Percentiles rank a stretch among this genome's conserved stretches.
These are phyloP conservation scores for Drosophila truncata DNA, from an alignment of 1,140 invertebrate species.

Conservation along the genomic window DNA sequence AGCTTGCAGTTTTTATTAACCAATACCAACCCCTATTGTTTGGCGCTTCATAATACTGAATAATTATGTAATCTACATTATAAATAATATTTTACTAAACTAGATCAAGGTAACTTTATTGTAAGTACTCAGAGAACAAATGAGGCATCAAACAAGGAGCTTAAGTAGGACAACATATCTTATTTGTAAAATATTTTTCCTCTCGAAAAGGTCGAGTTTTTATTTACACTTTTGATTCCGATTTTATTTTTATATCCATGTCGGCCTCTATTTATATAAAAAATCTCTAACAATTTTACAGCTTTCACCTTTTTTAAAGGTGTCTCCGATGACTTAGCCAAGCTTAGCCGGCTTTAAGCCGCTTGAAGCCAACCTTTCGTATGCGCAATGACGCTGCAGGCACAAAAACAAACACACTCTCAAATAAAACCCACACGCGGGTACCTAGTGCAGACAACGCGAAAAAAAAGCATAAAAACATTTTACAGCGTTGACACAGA, in stretches of 20 bases:
- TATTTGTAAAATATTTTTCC: not conserved
- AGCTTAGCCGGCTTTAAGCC: slow-evolving; percentile 29
- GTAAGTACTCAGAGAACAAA: not conserved
- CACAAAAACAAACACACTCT: slow-evolving; percentile 23
- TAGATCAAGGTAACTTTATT: slow-evolving; percentile 9
- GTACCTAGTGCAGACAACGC: slow-evolving; percentile 4
- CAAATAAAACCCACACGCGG: slow-evolving; percentile 8
- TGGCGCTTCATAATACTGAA: not conserved
- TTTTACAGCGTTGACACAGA: slow-evolving; percentile 53
- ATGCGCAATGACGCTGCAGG: slow-evolving; percentile 47
- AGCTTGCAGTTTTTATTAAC: slow-evolving; percentile 1
- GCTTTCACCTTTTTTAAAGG: slow-evolving; percentile 22
- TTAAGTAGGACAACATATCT: not conserved
- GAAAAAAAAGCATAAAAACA: slow-evolving; percentile 35
- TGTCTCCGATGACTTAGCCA: slow-evolving; percentile 7
- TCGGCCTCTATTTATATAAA: not conserved
- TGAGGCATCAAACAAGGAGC: not conserved
- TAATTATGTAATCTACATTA: not conserved
- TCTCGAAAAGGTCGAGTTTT: not conserved
- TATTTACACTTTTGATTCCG: not conserved
- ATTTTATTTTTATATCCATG: slow-evolving; percentile 12
- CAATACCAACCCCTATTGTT: slow-evolving; percentile 7
- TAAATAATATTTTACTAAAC: not conserved
- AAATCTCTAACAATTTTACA: slow-evolving; percentile 29
- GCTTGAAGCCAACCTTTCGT: slow-evolving; percentile 40